Conservation (phyloP, 2,113 vertebrate genomes). For the Origma solitaria region DNA sequence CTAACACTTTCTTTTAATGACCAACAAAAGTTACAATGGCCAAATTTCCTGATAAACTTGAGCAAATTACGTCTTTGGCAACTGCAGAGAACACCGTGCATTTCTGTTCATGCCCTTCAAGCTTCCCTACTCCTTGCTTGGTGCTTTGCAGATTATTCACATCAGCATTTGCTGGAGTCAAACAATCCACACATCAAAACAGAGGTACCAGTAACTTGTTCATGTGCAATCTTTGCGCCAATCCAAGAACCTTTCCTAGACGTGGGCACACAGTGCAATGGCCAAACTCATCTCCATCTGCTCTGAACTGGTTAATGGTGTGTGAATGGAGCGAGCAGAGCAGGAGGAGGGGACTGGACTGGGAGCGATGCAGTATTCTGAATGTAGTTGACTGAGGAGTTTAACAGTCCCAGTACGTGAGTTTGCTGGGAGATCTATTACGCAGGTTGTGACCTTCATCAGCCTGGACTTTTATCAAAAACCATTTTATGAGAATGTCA, state of each 20-base stretch:
- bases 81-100: neutral
- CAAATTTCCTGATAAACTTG: neutral
- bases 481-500: neutral
- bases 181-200: neutral
- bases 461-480: conserved; percentile 27
- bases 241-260: neutral
- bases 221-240: neutral
- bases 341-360: neutral
- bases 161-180: neutral
- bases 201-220: neutral
- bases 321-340: neutral
- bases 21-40: neutral
- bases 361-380: rapidly evolving
- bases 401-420: neutral
- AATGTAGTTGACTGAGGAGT: neutral
- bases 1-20: neutral
- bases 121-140: neutral
- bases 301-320: neutral
- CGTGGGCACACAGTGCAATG: neutral
- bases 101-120: neutral
- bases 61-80: neutral
- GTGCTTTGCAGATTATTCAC: neutral
- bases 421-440: conserved; percentile 10
- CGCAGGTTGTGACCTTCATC: conserved; percentile 38
- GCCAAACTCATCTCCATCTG: neutral